Percentiles rank a stretch among this genome's conserved stretches.
phyloP scores from a whole-genome alignment of 2,113 vertebrate species.

The Alces alces region DNA sequence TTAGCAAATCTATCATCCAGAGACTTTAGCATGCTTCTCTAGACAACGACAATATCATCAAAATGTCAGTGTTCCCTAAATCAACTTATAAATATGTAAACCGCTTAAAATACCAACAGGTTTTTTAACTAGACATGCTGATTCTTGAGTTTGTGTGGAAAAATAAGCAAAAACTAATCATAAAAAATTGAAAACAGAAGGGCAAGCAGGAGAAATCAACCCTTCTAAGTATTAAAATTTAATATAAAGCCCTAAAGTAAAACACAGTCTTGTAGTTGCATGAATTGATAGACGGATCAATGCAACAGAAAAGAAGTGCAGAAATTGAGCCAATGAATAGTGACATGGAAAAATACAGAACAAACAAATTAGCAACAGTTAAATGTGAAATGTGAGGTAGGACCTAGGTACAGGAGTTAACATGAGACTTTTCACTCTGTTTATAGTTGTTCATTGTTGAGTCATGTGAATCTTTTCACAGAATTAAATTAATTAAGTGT shows the following conservation, averaged over 20 bases:
- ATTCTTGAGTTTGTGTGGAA: background rate
- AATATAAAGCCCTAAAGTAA: slow-evolving; percentile 1
- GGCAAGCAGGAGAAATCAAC: background rate
- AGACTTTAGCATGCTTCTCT: background rate
- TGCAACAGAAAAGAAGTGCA: background rate
- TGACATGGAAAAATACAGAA: background rate
- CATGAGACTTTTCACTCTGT: background rate
- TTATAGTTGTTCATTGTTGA: background rate
- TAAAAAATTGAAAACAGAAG: background rate
- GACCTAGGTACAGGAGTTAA: background rate
- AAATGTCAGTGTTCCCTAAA: background rate
- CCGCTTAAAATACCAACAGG: background rate
- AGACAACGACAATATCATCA: background rate
- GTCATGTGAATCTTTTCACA: background rate
- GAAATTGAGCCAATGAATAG: background rate
- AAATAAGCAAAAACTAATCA: background rate
- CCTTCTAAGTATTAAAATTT: background rate
- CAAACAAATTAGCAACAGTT: background rate
- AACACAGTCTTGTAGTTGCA: background rate
- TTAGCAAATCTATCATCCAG: background rate
- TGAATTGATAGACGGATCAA: background rate
- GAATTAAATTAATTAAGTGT: background rate
- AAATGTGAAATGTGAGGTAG: background rate
- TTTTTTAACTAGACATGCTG: background rate
- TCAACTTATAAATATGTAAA: background rate